Evolutionary conservation across 2,888 invertebrate genomes (phyloP), one percentile per base, ranked within the genome.

Genomic region (Xanthia icteritia): DNA sequence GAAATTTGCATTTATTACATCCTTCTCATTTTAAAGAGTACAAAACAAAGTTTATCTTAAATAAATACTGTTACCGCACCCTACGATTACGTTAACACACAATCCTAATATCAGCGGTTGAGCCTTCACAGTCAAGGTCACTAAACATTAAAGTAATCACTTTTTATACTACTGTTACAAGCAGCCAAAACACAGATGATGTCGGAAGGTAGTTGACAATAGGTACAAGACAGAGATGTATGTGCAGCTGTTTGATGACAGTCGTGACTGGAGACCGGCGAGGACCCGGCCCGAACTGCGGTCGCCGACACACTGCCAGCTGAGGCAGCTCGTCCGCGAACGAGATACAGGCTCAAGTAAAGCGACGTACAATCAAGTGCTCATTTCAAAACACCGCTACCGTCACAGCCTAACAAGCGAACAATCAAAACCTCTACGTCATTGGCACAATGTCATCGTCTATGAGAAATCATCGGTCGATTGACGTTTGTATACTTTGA

Each of bases 301-400:
- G 92, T 93, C 94, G 94, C 94, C 93, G 89, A 90, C 90, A 89
- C 88, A 96, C 96, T 96, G 95, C 91, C 93, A 92, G 90, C 89
- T 82, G 83, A 86, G 90, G 89, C 90, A 92, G 90, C 87, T 86
- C 91, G 91, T 86, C 89, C 89, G 93, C 92, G 92, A 92, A 90
- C 91, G 90, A 91, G 91, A 92, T 92, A 92, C 89, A 89, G 88
- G 81, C 88, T 92, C 88, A 92, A 91, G 91, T 92, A 91, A 91
- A 91, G 86, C 90, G 89, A 88, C 88, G 89, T 91, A 91, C 90
- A 92, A 93, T 93, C 92, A 93, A 90, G 91, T 90, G 88, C 81
- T 90, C 90, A 87, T 92, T 93, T 91, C 90, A 91, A 92, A 92
- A 92, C 91, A 90, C 89, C 85, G 89, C 87, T 85, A 87, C 86